A percentile compares a stretch with the other conserved stretches of the same genome.
phyloP scores from a whole-genome alignment of 2,888 invertebrate species.

The Ypsolopha sequella region DNA sequence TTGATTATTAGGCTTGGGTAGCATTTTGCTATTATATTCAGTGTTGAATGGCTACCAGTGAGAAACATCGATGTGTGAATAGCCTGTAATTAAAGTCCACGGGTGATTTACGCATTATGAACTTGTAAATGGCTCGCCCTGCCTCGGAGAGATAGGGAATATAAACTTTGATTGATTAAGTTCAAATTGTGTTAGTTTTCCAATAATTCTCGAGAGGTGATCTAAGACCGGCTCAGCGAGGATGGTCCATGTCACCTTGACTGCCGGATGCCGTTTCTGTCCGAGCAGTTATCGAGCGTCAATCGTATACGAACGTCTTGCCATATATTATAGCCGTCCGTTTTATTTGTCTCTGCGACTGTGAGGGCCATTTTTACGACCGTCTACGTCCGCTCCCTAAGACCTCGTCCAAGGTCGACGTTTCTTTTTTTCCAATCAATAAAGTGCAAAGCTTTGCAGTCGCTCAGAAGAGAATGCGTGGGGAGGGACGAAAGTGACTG shows the following conservation, averaged over 20 bases:
- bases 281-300: conserved; percentile 60
- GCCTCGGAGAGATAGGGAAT: conserved; percentile 7
- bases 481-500: not conserved
- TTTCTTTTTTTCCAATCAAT: conserved; percentile 23
- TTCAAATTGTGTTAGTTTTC: conserved; percentile 7
- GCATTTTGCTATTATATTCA: conserved; percentile 12
- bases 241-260: conserved; percentile 64
- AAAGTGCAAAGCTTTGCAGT: not conserved
- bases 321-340: conserved; percentile 50
- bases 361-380: conserved; percentile 57
- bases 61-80: not conserved
- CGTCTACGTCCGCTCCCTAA: conserved; percentile 51
- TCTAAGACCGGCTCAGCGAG: conserved; percentile 50
- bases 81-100: not conserved
- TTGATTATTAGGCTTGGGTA: conserved; percentile 17
- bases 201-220: conserved; percentile 2
- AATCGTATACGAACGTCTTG: conserved; percentile 60
- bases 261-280: conserved; percentile 61
- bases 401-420: conserved; percentile 55
- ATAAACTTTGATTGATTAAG: no score
- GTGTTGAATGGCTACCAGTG: no score
- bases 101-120: conserved; percentile 25
- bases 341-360: conserved; percentile 49
- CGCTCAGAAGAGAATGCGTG: not conserved
- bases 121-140: not conserved